Percentiles rank a stretch among this genome's conserved stretches.
These are phyloP conservation scores for Caranx ignobilis DNA, from an alignment of 2,113 vertebrate genomes.

Conservation along the genomic window DNA sequence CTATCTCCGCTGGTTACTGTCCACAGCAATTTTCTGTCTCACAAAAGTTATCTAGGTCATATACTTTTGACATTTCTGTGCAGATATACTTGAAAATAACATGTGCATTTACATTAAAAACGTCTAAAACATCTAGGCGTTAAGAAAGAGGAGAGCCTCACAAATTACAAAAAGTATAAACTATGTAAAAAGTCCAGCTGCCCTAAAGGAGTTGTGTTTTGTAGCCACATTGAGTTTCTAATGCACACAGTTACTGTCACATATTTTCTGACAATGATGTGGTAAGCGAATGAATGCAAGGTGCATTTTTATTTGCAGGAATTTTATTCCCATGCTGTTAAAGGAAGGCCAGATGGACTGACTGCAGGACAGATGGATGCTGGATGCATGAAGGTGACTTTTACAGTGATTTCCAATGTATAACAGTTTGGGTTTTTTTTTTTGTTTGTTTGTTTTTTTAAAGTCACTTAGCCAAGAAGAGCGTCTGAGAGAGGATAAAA, in stretches of 20 bases:
- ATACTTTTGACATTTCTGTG: slow-evolving; percentile 1
- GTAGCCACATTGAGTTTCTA: background rate
- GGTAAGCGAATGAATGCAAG: background rate
- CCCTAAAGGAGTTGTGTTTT: background rate
- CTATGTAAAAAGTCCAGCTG: slow-evolving; percentile 17
- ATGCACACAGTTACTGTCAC: background rate
- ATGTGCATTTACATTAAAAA: background rate
- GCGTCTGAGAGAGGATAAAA: slow-evolving; percentile 21
- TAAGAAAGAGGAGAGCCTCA: background rate
- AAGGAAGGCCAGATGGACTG: slow-evolving; percentile 2
- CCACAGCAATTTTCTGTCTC: background rate
- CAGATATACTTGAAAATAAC: slow-evolving; percentile 3
- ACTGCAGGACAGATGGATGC: background rate
- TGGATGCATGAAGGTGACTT: slow-evolving; percentile 5
- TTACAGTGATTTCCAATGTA: background rate
- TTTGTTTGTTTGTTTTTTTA: background rate
- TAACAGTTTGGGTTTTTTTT: background rate
- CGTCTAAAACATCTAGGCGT: slow-evolving; percentile 13
- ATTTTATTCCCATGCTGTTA: background rate
- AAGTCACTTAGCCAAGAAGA: slow-evolving; percentile 19
- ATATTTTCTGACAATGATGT: background rate
- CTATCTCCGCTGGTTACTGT: background rate
- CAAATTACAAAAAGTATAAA: slow-evolving; percentile 32
- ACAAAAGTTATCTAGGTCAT: background rate
- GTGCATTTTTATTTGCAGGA: background rate